phyloP scores from a whole-genome alignment of 92 coral and sea anemone species.

The Chrysogorgia sp. region DNA sequence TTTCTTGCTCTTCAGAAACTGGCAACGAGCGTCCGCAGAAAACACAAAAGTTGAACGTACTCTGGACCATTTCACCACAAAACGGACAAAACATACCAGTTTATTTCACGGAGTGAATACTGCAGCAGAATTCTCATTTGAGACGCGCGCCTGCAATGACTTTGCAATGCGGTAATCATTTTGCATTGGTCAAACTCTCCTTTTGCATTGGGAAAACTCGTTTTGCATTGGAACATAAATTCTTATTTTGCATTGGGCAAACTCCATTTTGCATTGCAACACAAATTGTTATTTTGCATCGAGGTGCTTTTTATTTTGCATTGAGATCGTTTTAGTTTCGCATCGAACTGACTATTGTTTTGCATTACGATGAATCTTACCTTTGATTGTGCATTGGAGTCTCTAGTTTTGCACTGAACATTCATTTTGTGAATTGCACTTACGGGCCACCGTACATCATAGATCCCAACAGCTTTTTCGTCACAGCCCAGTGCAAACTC shows the following conservation, averaged over 20 bases:
- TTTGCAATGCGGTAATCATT: slow-evolving; percentile 15
- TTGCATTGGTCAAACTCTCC: neutral
- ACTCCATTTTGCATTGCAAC: too few relatives aligned
- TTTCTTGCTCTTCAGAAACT: neutral
- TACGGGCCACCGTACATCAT: too few relatives aligned
- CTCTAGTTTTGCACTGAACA: slow-evolving; percentile 21
- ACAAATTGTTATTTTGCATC: too few relatives aligned
- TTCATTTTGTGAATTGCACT: slow-evolving; percentile 11
- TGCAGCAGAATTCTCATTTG: neutral
- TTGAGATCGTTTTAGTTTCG: neutral
- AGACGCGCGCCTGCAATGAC: slow-evolving; percentile 1
- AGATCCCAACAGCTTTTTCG: too few relatives aligned
- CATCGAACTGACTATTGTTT: neutral
- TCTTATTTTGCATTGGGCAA: neutral
- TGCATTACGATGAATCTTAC: neutral
- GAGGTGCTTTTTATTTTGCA: slow-evolving; percentile 4
- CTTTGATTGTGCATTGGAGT: neutral
- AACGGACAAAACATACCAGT: slow-evolving; percentile 23
- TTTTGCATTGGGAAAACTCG: neutral
- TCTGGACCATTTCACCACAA: neutral
- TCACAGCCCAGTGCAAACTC: too few relatives aligned
- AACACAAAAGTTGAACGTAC: neutral
- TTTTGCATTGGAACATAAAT: neutral
- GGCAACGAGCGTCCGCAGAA: slow-evolving; percentile 11
- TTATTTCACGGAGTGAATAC: neutral